These are phyloP conservation scores for Drosophila yooni DNA, from an alignment of 2,888 invertebrate species.

Conservation along the genomic window DNA sequence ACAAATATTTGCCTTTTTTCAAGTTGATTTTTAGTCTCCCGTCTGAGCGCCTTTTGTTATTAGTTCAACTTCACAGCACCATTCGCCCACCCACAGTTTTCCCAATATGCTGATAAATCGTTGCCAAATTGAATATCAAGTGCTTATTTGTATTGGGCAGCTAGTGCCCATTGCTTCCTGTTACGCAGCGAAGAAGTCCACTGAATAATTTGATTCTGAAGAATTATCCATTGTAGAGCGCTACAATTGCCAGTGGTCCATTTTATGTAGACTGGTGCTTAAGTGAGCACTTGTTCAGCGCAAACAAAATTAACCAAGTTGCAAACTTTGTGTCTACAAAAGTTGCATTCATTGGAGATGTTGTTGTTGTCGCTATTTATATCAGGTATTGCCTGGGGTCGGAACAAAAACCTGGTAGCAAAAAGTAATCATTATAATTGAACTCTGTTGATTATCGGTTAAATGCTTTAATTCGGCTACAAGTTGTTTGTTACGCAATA, in stretches of 20 bases:
- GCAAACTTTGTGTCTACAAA: constrained; percentile 47
- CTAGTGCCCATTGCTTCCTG: constrained; percentile 31
- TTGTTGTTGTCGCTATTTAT: constrained; percentile 1
- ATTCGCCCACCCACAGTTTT: not conserved
- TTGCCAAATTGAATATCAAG: constrained; percentile 75
- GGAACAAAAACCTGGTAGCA: not conserved
- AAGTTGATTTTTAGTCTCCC: constrained; percentile 74
- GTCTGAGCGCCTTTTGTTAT: constrained; percentile 72
- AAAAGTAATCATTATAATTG: constrained; percentile 7
- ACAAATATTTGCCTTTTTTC: constrained; percentile 78
- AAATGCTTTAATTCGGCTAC: not conserved
- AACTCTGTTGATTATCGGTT: constrained; percentile 6
- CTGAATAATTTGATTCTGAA: constrained; percentile 65
- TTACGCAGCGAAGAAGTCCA: not conserved
- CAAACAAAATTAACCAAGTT: constrained; percentile 67
- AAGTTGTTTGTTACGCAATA: not conserved
- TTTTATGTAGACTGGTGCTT: constrained; percentile 26
- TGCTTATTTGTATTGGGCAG: constrained; percentile 72
- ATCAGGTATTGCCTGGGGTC: not conserved
- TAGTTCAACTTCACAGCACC: constrained; percentile 40
- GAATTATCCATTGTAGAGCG: constrained; percentile 51
- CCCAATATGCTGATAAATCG: constrained; percentile 67
- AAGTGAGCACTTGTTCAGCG: constrained; percentile 56
- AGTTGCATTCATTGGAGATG: constrained; percentile 7
- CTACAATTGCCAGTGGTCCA: constrained; percentile 35